Evolutionary conservation across 2,888 invertebrate species (phyloP), one percentile per base, ranked within the genome.

Genomic region (Dasypogon diadema): DNA sequence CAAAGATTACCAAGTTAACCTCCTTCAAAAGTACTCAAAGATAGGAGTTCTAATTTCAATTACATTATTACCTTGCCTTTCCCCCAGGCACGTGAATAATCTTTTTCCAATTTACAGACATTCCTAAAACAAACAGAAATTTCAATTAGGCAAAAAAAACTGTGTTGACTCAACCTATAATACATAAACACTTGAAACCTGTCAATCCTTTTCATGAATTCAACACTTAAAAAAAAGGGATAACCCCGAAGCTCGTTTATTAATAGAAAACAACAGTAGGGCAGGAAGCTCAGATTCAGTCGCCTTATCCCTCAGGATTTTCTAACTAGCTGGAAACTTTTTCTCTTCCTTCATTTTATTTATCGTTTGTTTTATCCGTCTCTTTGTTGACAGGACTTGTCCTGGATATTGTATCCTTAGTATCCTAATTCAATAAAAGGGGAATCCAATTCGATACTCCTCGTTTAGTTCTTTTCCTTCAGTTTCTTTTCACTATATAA

Each of bases 391-490:
- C 48, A 65, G 22, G 48, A 65, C n/a, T 46, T 46, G 65, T 46
- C 65, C 14, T 65, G 65, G 65, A 65, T 65, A 65, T 65, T 65
- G 65, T 65, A 46, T 65, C 22, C 65, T 46, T 55, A 72, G 72
- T 5, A 56, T 56, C 72, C 56, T 73, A 73, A 73, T 73, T 73
- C 56, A 56, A 56, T 72, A 72, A 72, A 55, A 72, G 34, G 26
- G 55, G 55, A 72, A 72, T 72, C 37, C 72, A 72, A 72, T 72
- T 73, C 56, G 37, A 73, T 42, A 34, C 56, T 73, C 26, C 56
- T 56, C 56, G 42, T 73, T 73, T 73, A 65, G 63, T 46, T 42
- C 16, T 14, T 12, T 48, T 48, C 48, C 4, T 63, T 37, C 42
- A 4, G 37, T 37, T 63, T 42, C 63, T 63, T 30, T 63, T 63